Evolutionary conservation across 2,113 vertebrate species (phyloP), one percentile per base, ranked within the genome.

Genomic region (Zosterops japonicus): DNA sequence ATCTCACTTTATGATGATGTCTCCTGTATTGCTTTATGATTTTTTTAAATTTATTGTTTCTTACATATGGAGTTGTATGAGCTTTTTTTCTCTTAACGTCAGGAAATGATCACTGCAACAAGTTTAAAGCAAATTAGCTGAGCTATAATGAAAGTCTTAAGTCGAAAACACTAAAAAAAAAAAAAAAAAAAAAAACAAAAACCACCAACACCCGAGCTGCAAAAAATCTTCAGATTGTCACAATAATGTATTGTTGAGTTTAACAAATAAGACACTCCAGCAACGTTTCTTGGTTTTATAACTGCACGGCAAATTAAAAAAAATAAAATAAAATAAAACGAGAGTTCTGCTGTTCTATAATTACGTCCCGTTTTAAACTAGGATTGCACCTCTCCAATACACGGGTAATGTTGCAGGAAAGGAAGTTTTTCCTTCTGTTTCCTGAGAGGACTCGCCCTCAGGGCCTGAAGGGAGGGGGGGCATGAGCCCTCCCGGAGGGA

Each of bases 31-130:
- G n/a, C 46, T 56, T 91, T 50, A 36, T 42, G 42, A 2, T 18
- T 35, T 86, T 36, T 44, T 52, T n/a, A 11, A 6, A 87, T 61
- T 36, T 60, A 31, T 53, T 41, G 12, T 50, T 89, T 87, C 39
- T 64, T 87, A 57, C 46, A 41, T 74, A 59, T 12, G 63, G 67
- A 83, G 39, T 59, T 74, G 46, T 72, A 47, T 3, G 29, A 68
- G 35, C 4, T 68, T 31, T 44, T 46, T 28, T 18, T 55, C 35
- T 52, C 36, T 49, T 33, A 5, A n/a, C 13, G 1, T n/a, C 59
- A 63, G 94, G 70, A 95, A 96, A 96, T 41, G 19, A 94, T 93
- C 52, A 33, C 52, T 75, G 23, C 76, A 91, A 53, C 20, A 41
- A 56, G 60, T 74, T 91, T 72, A 71, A 82, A 91, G 65, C 29